phyloP scores from a whole-genome alignment of 2,113 vertebrate species.

The Gymnorhina tibicen region DNA sequence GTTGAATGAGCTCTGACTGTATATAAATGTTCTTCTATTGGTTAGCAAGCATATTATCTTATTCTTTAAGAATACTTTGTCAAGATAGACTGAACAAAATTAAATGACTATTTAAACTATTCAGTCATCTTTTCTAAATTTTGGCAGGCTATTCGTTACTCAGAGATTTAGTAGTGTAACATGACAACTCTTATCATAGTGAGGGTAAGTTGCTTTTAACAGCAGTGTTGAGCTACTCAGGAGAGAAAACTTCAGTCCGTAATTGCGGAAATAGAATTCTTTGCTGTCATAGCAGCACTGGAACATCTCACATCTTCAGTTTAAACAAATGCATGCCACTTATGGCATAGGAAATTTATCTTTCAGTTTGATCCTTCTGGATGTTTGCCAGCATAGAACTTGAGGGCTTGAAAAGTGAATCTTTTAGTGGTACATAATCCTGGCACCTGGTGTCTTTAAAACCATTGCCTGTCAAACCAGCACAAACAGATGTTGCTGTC shows the following conservation, averaged over 20 bases:
- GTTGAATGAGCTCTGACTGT: background rate
- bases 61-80: background rate
- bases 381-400: slow-evolving; percentile 6
- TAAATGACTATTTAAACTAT: background rate
- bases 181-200: background rate
- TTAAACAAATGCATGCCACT: background rate
- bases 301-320: slow-evolving; percentile 3
- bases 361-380: slow-evolving; percentile 1
- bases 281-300: background rate
- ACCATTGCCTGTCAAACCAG: background rate
- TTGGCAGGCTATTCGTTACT: background rate
- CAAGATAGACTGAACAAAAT: background rate
- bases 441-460: slow-evolving; percentile 21
- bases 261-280: slow-evolving; percentile 12
- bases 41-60: background rate
- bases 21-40: background rate
- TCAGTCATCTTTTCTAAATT: background rate
- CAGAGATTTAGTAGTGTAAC: background rate
- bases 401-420: background rate
- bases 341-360: background rate
- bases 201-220: background rate
- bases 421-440: background rate
- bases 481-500: slow-evolving; percentile 9
- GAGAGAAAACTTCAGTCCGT: background rate
- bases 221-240: background rate